These are phyloP conservation scores for Thalassoma bifasciatum DNA, from an alignment of 2,113 vertebrate species.

Conservation along the genomic window DNA sequence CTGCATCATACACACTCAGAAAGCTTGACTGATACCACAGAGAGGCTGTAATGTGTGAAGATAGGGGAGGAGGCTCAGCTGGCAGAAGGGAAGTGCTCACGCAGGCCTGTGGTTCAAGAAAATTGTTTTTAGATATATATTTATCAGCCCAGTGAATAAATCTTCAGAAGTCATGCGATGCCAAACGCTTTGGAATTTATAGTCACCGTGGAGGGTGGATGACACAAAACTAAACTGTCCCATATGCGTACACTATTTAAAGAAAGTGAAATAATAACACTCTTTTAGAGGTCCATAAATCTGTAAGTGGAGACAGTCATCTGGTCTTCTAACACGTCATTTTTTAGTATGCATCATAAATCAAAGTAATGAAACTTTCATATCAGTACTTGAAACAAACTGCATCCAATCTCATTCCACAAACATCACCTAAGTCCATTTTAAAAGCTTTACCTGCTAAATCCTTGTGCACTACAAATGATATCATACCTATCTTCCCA, in stretches of 20 bases:
- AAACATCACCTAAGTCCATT: background rate
- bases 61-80: constrained; percentile 51
- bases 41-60: constrained; percentile 47
- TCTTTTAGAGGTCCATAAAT: constrained; percentile 6
- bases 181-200: background rate
- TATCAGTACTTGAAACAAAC: background rate
- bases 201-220: background rate
- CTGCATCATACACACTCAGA: constrained; percentile 15
- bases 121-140: constrained; percentile 7
- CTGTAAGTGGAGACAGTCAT: background rate
- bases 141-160: background rate
- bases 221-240: background rate
- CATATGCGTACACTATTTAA: constrained; percentile 15
- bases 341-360: constrained; percentile 11
- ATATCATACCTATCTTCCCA: too few relatives aligned
- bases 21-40: constrained; percentile 38
- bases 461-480: too few relatives aligned
- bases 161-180: constrained; percentile 6
- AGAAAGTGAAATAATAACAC: background rate
- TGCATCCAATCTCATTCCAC: constrained; percentile 2
- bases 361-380: constrained; percentile 7
- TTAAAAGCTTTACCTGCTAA: background rate
- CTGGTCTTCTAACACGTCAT: background rate
- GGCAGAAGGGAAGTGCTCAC: constrained; percentile 44
- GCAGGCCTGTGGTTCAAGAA: constrained; percentile 34